These are phyloP conservation scores for Mormyrops boulengeri DNA, from an alignment of 2,797 vertebrate genomes.

Conservation along the genomic window DNA sequence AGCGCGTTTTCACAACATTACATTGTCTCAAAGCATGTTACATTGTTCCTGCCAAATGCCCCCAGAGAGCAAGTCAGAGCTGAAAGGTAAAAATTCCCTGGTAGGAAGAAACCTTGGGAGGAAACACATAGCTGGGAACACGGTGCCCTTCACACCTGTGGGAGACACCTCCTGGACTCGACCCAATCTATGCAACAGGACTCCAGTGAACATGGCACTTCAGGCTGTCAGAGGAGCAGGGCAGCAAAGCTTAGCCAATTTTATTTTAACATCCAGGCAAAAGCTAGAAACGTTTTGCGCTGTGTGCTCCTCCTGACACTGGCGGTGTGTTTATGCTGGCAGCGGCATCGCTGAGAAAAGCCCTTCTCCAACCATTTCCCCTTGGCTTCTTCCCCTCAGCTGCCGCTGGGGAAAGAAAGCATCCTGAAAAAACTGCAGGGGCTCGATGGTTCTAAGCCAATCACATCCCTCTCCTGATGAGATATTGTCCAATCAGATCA, in stretches of 20 bases:
- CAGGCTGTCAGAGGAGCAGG: not conserved
- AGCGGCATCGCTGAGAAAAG: not conserved
- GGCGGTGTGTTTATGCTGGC: constrained; percentile 8
- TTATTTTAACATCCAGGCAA: constrained; percentile 4
- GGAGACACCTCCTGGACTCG: not conserved
- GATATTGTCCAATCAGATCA: constrained; percentile 43
- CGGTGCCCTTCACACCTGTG: not conserved
- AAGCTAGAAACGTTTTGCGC: constrained; percentile 8
- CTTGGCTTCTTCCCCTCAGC: constrained; percentile 19
- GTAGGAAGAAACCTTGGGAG: not conserved
- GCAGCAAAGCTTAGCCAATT: not conserved
- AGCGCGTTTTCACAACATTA: not conserved
- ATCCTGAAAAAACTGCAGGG: constrained; percentile 30
- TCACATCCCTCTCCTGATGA: constrained; percentile 38
- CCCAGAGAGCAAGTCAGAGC: not conserved
- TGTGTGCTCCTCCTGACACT: not conserved
- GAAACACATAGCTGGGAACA: not conserved
- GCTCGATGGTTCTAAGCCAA: constrained; percentile 43
- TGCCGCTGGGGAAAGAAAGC: constrained; percentile 19
- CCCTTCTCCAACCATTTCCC: constrained; percentile 1
- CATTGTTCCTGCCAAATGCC: not conserved
- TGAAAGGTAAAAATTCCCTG: not conserved
- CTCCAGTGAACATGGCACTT: not conserved
- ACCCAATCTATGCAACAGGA: not conserved
- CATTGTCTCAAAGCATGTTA: not conserved